These are phyloP conservation scores for Myotis brandtii DNA, from an alignment of 2,113 vertebrate species.

Conservation along the genomic window DNA sequence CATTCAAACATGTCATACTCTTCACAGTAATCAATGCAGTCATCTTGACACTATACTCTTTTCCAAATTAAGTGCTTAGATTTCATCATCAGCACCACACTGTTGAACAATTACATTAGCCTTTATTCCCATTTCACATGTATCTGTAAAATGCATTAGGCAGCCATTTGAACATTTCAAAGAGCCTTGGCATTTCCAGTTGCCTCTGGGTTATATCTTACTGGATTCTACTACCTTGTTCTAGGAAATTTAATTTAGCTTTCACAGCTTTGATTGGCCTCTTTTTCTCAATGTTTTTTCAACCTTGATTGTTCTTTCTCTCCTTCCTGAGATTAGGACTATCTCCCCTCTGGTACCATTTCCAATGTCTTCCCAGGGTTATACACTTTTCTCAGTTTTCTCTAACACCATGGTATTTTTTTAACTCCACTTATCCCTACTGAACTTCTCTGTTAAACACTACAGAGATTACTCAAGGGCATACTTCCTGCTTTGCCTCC, in stretches of 20 bases:
- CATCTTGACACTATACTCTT: constrained; percentile 58
- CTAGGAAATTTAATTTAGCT: neutral
- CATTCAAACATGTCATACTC: constrained; percentile 57
- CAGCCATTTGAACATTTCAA: neutral
- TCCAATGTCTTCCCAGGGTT: neutral
- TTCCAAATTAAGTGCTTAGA: constrained; percentile 68
- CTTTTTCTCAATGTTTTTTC: neutral
- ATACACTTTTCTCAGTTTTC: neutral
- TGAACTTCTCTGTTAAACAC: neutral
- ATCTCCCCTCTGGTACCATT: neutral
- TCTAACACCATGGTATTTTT: neutral
- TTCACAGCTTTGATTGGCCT: neutral
- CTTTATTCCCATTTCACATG: constrained; percentile 15
- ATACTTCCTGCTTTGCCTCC: neutral
- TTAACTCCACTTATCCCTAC: neutral
- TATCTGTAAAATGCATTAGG: constrained; percentile 51
- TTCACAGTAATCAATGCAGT: constrained; percentile 65
- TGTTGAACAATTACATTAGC: constrained; percentile 31
- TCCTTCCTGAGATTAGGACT: neutral
- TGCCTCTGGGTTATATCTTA: neutral
- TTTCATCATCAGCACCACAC: constrained; percentile 63
- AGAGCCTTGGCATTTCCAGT: neutral
- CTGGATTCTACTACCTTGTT: neutral
- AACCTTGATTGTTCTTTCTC: neutral
- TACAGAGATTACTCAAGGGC: neutral